Conservation (phyloP, 2,113 vertebrate genomes). For the Oreocharis arfaki region DNA sequence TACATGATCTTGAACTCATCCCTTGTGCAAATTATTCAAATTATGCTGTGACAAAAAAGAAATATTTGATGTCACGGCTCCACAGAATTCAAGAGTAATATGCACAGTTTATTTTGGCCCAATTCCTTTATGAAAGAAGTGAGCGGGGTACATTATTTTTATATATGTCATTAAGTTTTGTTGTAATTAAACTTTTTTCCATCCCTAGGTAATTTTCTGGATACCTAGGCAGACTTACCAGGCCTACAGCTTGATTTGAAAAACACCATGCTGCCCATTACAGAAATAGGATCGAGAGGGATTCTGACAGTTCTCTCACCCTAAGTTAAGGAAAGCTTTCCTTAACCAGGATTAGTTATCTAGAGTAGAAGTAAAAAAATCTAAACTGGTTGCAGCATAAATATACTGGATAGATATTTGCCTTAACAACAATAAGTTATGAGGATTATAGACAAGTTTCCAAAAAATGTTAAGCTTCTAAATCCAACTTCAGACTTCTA, state of each 20-base stretch:
- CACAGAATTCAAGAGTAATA: not conserved
- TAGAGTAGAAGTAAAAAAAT: not conserved
- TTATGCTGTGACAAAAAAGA: not conserved
- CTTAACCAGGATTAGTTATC: not conserved
- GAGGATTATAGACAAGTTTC: not conserved
- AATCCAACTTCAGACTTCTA: conserved; percentile 29
- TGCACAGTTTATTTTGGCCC: not conserved
- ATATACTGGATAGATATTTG: not conserved
- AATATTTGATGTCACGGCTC: not conserved
- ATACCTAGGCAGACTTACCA: not conserved
- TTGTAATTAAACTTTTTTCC: not conserved
- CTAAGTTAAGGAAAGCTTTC: not conserved
- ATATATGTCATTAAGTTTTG: not conserved
- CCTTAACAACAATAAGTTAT: not conserved
- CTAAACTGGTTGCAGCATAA: not conserved
- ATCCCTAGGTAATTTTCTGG: not conserved
- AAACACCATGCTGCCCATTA: not conserved
- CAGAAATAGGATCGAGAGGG: not conserved
- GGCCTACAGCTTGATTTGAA: not conserved
- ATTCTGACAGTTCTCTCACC: not conserved
- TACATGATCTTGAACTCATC: not conserved
- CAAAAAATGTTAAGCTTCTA: conserved; percentile 32
- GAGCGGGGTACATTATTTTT: not conserved
- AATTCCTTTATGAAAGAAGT: not conserved
- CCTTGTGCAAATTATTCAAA: not conserved